Conservation (phyloP, 2,797 vertebrate genomes). For the Rhincodon typus region DNA sequence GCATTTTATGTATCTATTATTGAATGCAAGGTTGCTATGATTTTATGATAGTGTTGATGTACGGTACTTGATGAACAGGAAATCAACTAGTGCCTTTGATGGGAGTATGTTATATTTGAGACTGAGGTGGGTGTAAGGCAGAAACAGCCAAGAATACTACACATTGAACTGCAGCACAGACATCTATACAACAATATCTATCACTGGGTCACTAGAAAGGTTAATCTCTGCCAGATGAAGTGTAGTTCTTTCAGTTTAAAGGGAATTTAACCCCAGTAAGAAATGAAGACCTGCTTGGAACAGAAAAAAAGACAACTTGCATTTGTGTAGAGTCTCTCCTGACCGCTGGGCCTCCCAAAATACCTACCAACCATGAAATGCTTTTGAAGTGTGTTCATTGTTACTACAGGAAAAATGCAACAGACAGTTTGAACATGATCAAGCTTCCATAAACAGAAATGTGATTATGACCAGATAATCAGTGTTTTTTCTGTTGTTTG, state of each 20-base stretch:
- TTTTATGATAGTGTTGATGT: background rate
- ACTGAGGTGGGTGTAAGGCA: background rate
- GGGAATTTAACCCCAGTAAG: background rate
- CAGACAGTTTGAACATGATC: background rate
- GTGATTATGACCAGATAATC: background rate
- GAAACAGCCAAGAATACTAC: background rate
- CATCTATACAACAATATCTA: background rate
- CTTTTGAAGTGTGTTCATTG: background rate
- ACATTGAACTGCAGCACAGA: background rate
- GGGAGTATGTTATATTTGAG: background rate
- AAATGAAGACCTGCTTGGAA: background rate
- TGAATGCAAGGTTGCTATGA: background rate
- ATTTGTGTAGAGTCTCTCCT: background rate
- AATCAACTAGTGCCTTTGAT: background rate
- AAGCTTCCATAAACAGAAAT: background rate
- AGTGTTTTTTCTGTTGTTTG: background rate
- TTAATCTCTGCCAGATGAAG: slow-evolving; percentile 1
- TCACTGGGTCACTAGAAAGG: background rate
- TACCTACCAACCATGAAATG: background rate
- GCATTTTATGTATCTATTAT: background rate
- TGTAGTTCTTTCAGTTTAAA: background rate
- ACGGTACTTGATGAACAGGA: background rate
- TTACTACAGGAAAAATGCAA: background rate
- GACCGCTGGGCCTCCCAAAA: background rate
- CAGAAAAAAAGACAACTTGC: background rate